phyloP scores from a whole-genome alignment of 2,888 invertebrate species.

The Hydrotaea diabolus region DNA sequence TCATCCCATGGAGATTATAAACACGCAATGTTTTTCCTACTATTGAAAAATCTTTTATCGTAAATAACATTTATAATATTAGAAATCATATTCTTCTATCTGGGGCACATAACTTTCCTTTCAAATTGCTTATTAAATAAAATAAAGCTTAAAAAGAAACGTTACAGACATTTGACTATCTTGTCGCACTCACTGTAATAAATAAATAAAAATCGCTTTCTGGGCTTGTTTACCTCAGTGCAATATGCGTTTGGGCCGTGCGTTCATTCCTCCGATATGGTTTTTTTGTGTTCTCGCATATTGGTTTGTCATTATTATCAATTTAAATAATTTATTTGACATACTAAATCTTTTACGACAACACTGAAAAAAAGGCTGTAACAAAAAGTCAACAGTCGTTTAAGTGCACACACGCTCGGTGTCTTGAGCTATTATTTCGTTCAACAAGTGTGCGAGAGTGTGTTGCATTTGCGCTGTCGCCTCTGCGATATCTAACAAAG shows the following conservation, averaged over 20 bases:
- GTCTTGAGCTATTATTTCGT: slow-evolving; percentile 26
- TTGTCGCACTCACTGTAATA: neutral
- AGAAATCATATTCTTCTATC: no score
- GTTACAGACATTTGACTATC: neutral
- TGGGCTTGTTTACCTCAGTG: neutral
- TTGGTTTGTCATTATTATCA: slow-evolving; percentile 56
- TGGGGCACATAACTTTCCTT: no score
- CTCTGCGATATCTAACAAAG: slow-evolving; percentile 19
- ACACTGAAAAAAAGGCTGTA: slow-evolving; percentile 25
- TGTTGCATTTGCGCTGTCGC: slow-evolving; percentile 16
- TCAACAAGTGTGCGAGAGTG: slow-evolving; percentile 33
- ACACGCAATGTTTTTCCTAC: no score
- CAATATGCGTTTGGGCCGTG: slow-evolving; percentile 20
- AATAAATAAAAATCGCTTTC: neutral
- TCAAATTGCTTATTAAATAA: no score
- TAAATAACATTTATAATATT: no score
- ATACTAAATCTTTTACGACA: slow-evolving; percentile 49
- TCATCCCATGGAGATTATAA: no score
- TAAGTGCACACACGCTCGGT: slow-evolving; percentile 16
- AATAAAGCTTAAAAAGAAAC: no score
- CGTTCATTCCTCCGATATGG: neutral
- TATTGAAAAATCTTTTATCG: no score
- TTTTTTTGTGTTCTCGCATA: slow-evolving; percentile 10
- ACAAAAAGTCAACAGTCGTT: slow-evolving; percentile 32
- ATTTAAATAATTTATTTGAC: slow-evolving; percentile 66